Evolutionary conservation across 2,888 invertebrate genomes (phyloP).

Genomic region (Drosophila mettleri): DNA sequence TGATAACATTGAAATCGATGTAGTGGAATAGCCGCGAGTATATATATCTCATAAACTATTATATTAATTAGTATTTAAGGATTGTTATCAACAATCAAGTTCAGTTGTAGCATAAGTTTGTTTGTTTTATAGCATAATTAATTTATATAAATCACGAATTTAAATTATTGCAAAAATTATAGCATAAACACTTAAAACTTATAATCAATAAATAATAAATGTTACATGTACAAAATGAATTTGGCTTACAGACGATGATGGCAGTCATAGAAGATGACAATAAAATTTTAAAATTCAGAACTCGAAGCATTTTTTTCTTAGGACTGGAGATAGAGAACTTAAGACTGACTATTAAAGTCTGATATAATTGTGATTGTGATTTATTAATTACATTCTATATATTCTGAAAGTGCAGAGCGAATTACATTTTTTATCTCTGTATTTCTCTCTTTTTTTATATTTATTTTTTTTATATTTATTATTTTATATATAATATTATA

Average conservation of each 20-base stretch:
- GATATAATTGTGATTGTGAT: too few species aligned
- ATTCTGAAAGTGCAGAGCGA: too few species aligned
- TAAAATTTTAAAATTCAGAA: too few species aligned
- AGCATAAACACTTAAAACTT: constrained; percentile 21
- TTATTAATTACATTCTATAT: too few species aligned
- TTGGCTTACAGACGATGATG: background rate
- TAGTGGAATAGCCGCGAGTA: constrained; percentile 71
- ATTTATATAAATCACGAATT: constrained; percentile 33
- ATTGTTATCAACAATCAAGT: constrained; percentile 2
- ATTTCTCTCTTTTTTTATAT: too few species aligned
- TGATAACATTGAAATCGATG: constrained; percentile 82
- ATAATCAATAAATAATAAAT: constrained; percentile 17
- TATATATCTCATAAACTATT: background rate
- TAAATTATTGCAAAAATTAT: constrained; percentile 48
- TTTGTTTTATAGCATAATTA: constrained; percentile 7
- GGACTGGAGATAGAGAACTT: too few species aligned
- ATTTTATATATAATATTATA: too few species aligned
- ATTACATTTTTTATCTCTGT: too few species aligned
- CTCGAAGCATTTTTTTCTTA: too few species aligned
- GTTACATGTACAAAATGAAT: constrained; percentile 29
- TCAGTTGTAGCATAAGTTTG: constrained; percentile 7
- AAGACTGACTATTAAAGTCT: too few species aligned
- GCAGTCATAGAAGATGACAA: background rate
- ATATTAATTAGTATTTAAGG: background rate
- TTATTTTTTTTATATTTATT: too few species aligned